Base-by-base conservation (phyloP, 2,888 invertebrate genomes). In the Adelognathus sp. region DNA sequence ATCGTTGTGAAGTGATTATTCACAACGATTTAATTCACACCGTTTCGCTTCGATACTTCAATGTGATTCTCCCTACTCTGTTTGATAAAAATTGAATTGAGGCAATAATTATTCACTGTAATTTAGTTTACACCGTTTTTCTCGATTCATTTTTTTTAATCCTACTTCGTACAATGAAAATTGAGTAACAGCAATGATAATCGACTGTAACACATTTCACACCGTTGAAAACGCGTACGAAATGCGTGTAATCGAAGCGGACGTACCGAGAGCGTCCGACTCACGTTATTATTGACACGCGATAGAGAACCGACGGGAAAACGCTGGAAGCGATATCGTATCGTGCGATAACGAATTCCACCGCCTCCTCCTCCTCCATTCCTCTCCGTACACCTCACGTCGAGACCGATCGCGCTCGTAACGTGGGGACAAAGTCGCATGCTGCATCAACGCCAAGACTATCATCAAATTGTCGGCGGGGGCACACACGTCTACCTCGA, bases 331-430 rank as follows among this genome's bases (percentile, higher is more conserved):
- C 41, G 75, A 75, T 75, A 75, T 69, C 75, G 54, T 75, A 75
- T 75, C 80, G 63, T 56, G 24, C 73, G 80, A 80, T 80, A 80
- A 80, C 76, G 60, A 46, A 44, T 41, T 60, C 61, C 50, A 18
- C 39, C 66, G 14, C 33, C 36, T 52, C 31, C 21, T 31, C 31
- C 36, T 18, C 33, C 31, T 39, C 31, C 16, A 4, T 18, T 3
- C 24, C 21, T 11, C 21, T 18, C 46, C 6, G 2, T 4, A 9
- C 58, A 11, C 44, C 11, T 24, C 29, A n/a, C 54, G 36, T 21
- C 18, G 24, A 21, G 33, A 50, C 50, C 64, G 21, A 36, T 31
- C 50, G 24, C 16, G n/a, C n/a, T n/a, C n/a, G n/a, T n/a, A n/a
- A 64, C n/a, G 21, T 18, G 21, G 50, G 50, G 46, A 14, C 64